A percentile compares a stretch with the other conserved stretches of the same genome.
Evolutionary conservation across 2,888 invertebrate genomes (phyloP).

Genomic region (Drosophila nigritarsus): DNA sequence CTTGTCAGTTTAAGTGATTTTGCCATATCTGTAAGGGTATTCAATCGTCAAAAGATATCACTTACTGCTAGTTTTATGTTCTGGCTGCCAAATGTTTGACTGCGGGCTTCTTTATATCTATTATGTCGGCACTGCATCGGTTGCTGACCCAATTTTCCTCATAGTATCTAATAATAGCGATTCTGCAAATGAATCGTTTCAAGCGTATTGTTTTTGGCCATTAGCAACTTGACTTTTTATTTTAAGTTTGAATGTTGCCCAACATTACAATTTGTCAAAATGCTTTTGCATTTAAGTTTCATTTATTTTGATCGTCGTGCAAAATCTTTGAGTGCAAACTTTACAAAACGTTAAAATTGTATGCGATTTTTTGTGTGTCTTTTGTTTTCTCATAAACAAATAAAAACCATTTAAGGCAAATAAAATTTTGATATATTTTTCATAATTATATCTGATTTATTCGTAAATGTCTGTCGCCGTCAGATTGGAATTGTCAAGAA

Average conservation of each 20-base stretch:
- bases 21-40: not conserved
- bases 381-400: not conserved
- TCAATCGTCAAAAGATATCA: not conserved
- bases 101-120: conserved; percentile 15
- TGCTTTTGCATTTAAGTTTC: conserved; percentile 4
- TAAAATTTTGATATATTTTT: conserved; percentile 3
- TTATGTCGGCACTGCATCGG: conserved; percentile 56
- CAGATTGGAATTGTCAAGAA: conserved; percentile 46
- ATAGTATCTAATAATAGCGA: conserved; percentile 64
- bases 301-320: not conserved
- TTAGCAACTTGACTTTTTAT: not conserved
- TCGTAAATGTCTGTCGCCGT: conserved; percentile 50
- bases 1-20: not conserved
- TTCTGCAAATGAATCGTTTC: conserved; percentile 38
- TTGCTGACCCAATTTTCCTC: conserved; percentile 68
- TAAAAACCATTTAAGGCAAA: not conserved
- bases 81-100: conserved; percentile 59
- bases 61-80: conserved; percentile 13
- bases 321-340: not conserved
- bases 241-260: conserved; percentile 18
- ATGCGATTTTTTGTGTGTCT: not conserved
- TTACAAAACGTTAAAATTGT: not conserved
- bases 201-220: conserved; percentile 1
- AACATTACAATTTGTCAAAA: conserved; percentile 38
- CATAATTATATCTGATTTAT: conserved; percentile 65